Evolutionary conservation across 2,113 vertebrate species (phyloP).

Genomic region (Sarotherodon lohbergeri): DNA sequence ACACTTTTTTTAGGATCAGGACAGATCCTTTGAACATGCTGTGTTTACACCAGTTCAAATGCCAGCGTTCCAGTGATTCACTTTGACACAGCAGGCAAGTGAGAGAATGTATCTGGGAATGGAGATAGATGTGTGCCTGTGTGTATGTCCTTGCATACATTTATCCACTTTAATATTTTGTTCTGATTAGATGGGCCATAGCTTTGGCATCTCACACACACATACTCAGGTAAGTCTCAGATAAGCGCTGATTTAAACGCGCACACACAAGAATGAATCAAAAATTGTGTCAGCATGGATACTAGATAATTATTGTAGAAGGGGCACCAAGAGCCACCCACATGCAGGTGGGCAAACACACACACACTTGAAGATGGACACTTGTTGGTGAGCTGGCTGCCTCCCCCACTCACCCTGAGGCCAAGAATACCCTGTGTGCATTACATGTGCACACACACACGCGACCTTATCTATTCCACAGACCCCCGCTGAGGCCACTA

Average conservation of each 20-base stretch:
- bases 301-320: background rate
- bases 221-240: background rate
- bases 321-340: background rate
- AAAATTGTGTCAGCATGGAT: background rate
- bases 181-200: background rate
- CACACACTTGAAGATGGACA: background rate
- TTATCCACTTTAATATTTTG: background rate
- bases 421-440: slow-evolving; percentile 3
- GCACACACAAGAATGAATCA: background rate
- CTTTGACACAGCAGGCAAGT: slow-evolving; percentile 35
- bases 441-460: background rate
- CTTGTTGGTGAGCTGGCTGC: slow-evolving; percentile 20
- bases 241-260: background rate
- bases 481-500: background rate
- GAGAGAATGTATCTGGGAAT: background rate
- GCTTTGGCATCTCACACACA: background rate
- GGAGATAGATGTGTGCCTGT: background rate
- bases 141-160: background rate
- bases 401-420: slow-evolving; percentile 3
- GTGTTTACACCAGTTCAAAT: slow-evolving; percentile 68
- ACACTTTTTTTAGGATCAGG: slow-evolving; percentile 26
- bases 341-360: background rate
- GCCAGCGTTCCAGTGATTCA: slow-evolving; percentile 58
- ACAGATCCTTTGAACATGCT: slow-evolving; percentile 51
- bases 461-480: background rate